Percentiles rank a stretch among this genome's conserved stretches.
Evolutionary conservation across 2,888 invertebrate genomes (phyloP).

Genomic region (Macrosiphum euphorbiae): DNA sequence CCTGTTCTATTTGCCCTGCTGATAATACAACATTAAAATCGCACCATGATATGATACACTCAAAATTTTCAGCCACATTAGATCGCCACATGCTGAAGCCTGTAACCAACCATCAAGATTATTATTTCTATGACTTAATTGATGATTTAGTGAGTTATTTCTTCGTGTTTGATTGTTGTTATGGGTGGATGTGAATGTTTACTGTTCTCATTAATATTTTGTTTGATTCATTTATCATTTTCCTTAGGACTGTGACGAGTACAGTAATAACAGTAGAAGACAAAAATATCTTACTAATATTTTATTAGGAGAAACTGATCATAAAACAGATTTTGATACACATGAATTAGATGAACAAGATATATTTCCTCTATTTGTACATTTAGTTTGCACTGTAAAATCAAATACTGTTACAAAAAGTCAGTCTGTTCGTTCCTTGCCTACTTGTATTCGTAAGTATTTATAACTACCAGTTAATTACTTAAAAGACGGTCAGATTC

Average conservation of each 20-base stretch:
- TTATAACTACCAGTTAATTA: not conserved
- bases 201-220: not conserved
- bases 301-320: not conserved
- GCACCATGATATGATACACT: conserved; percentile 53
- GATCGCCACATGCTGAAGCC: conserved; percentile 28
- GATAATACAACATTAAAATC: conserved; percentile 49
- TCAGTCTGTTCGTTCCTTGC: conserved; percentile 41
- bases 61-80: conserved; percentile 48
- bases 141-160: conserved; percentile 43
- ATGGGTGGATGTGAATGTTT: not conserved
- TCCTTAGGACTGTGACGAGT: conserved; percentile 21
- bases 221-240: not conserved
- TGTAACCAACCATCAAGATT: conserved; percentile 37
- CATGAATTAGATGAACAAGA: conserved; percentile 50
- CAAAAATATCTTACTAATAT: conserved; percentile 24
- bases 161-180: not conserved
- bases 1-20: conserved; percentile 22
- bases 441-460: conserved; percentile 62
- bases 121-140: conserved; percentile 49
- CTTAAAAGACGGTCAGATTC: not conserved
- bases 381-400: conserved; percentile 52
- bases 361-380: conserved; percentile 50
- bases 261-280: not conserved
- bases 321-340: conserved; percentile 24
- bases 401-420: conserved; percentile 12